Base-by-base conservation (phyloP, 2,888 invertebrate genomes). In the Embidobia sp. region DNA sequence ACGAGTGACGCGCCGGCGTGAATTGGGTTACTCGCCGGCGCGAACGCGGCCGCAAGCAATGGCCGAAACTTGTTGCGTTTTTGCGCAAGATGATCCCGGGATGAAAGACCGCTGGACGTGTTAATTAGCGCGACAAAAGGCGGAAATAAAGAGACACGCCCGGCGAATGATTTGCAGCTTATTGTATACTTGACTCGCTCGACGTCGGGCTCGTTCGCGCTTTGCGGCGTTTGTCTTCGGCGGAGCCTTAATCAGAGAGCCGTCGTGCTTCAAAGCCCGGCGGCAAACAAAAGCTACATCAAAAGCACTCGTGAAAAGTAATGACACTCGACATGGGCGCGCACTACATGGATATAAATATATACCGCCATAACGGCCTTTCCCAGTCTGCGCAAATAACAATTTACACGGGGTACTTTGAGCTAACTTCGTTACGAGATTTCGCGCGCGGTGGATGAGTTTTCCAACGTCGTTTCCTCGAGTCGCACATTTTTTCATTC, bases 271-370 rank as follows among this genome's bases (percentile, higher is more conserved):
- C 75, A 75, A 75, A 75, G 75, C 75, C 61, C 57, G 29, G 53
- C 67, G 66, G 72, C 72, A 75, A 78, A 72, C 75, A 72, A 78
- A 78, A 75, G 78, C 72, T 78, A 70, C 78, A 70, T 78, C 78
- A 78, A 78, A 78, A 78, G 78, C 78, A 59, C 67, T 75, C 72
- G 72, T 72, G 77, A 67, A 78, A 78, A 75, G 75, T 69, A 78
- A 78, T 72, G 78, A 75, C 67, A 75, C 78, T 78, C 72, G 74
- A 70, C 78, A 55, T 70, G 51, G 78, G 42, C 29, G 40, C 73
- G 18, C 18, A 42, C 15, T 27, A 59, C 49, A 40, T 10, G 22
- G 63, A 29, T 69, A 64, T 64, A 66, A 64, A 76, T 73, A 51
- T 35, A 11, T 11, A 35, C 11, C 6, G 48, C 35, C 51, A 72